Evolutionary conservation across 2,113 vertebrate genomes (phyloP).

Genomic region (Chloroceryle aenea): DNA sequence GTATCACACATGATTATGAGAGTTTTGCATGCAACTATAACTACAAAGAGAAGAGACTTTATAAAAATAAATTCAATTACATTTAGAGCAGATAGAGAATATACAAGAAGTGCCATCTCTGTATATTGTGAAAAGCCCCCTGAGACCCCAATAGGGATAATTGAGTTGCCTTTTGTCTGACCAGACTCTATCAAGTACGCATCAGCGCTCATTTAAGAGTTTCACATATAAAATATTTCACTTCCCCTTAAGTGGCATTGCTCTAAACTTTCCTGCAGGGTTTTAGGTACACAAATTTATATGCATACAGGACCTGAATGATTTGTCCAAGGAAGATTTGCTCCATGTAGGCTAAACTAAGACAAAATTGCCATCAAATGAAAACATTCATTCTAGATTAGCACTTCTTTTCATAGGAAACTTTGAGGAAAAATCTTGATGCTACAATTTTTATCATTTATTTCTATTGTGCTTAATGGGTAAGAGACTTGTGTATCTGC

Average conservation of each 20-base stretch:
- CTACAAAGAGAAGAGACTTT: neutral
- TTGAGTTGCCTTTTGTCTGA: neutral
- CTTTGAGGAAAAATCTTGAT: neutral
- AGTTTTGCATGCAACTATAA: neutral
- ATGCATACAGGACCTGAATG: neutral
- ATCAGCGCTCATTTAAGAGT: neutral
- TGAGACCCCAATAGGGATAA: fast-evolving
- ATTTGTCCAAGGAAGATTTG: neutral
- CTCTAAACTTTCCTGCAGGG: neutral
- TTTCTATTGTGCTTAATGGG: neutral
- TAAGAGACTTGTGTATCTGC: neutral
- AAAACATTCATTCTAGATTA: neutral
- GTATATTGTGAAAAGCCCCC: neutral
- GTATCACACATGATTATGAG: neutral
- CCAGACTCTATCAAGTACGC: neutral
- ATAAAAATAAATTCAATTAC: neutral
- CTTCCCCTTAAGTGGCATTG: neutral
- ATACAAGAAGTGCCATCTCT: neutral
- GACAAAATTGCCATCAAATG: neutral
- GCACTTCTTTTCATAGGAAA: neutral
- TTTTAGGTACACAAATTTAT: neutral
- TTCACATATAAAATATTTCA: neutral
- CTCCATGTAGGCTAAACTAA: neutral
- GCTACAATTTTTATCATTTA: neutral
- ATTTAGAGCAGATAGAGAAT: neutral